Conservation (phyloP, 2,113 vertebrate species). For the Oenanthe melanoleuca region DNA sequence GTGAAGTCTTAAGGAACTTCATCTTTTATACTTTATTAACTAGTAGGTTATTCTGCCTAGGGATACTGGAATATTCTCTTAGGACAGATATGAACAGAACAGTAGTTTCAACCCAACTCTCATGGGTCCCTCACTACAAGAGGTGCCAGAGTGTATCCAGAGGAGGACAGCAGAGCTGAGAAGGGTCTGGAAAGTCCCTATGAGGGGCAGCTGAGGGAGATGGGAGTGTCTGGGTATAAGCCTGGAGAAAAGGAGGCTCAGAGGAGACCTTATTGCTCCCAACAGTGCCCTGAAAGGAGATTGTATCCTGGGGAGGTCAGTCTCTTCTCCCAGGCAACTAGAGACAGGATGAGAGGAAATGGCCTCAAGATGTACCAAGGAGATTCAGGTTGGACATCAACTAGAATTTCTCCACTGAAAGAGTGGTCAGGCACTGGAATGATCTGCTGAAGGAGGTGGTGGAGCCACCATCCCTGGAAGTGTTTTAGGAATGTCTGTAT, state of each 20-base stretch:
- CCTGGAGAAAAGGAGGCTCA: background rate
- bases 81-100: background rate
- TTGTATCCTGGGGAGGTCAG: rapidly evolving
- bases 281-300: background rate
- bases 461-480: background rate
- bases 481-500: background rate
- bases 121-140: too few relatives aligned
- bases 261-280: background rate
- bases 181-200: background rate
- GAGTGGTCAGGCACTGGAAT: background rate
- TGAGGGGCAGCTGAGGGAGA: background rate
- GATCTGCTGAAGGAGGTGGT: background rate
- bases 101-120: background rate
- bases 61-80: background rate
- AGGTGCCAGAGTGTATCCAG: background rate
- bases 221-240: background rate
- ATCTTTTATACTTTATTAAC: background rate
- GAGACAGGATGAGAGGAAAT: background rate
- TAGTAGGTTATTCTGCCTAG: background rate
- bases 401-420: background rate
- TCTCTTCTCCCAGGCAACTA: background rate
- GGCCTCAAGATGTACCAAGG: background rate
- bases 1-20: background rate
- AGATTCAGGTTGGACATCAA: background rate
- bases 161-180: background rate